Evolutionary conservation across 2,113 vertebrate genomes (phyloP).

Genomic region (Ptilonorhynchus violaceus): DNA sequence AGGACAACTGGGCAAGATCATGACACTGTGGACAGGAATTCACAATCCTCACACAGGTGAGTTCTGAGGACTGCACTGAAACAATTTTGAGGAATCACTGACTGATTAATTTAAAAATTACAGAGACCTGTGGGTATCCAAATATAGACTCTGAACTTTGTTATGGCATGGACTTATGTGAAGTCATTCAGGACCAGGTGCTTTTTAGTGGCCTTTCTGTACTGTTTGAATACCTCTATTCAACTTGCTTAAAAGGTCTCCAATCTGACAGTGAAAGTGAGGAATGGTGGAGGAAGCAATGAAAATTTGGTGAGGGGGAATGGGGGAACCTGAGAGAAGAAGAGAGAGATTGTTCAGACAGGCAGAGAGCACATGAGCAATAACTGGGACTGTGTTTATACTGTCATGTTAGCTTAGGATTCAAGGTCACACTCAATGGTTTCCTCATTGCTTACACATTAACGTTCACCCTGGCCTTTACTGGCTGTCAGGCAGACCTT

Average conservation of each 20-base stretch:
- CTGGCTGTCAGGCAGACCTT: not conserved
- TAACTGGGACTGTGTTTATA: conserved; percentile 32
- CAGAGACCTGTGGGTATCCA: not conserved
- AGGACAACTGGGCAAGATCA: not conserved
- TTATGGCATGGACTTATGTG: not conserved
- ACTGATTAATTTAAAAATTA: not conserved
- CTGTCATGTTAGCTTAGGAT: conserved; percentile 50
- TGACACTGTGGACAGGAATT: not conserved
- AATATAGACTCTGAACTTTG: not conserved
- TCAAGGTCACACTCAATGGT: conserved; percentile 44
- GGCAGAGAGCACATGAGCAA: not conserved
- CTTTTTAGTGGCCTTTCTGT: conserved; percentile 7
- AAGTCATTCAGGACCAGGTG: not conserved
- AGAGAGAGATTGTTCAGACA: conserved; percentile 40
- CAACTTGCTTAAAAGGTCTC: conserved; percentile 17
- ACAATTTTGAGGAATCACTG: not conserved
- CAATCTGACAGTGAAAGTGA: conserved; percentile 2
- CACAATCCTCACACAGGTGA: not conserved
- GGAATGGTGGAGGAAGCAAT: conserved; percentile 42
- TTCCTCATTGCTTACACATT: conserved; percentile 34
- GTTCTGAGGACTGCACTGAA: not conserved
- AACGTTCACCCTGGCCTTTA: not conserved
- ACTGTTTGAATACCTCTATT: conserved; percentile 31
- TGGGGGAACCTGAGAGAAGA: not conserved
- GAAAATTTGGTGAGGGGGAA: conserved; percentile 3